Conservation (phyloP, 2,113 vertebrate species). For the Pelecanoides urinatrix region DNA sequence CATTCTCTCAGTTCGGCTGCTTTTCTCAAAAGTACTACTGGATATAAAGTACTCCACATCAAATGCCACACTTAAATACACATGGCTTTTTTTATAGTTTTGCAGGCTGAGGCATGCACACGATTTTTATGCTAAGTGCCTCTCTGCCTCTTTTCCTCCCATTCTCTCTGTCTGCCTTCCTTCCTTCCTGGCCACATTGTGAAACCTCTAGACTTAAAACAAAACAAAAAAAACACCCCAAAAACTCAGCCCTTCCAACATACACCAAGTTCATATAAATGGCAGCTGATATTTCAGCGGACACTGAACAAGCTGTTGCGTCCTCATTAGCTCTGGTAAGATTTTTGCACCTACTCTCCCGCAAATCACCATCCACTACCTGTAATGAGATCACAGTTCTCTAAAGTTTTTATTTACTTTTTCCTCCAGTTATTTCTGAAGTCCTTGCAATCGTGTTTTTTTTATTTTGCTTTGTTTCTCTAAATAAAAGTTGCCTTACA, state of each 20-base stretch:
- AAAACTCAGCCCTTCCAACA: neutral
- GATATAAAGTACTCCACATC: neutral
- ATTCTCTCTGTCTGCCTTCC: slow-evolving; percentile 11
- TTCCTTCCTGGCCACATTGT: slow-evolving; percentile 15
- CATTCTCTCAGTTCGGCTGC: neutral
- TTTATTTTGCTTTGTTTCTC: neutral
- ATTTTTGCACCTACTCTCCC: neutral
- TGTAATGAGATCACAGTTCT: neutral
- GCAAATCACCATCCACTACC: neutral
- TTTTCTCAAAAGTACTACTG: neutral
- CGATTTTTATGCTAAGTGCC: neutral
- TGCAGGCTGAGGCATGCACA: neutral
- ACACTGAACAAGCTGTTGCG: neutral
- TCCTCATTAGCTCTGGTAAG: neutral
- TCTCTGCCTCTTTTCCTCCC: slow-evolving; percentile 19
- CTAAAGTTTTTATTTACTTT: neutral
- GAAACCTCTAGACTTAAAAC: neutral
- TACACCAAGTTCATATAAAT: neutral
- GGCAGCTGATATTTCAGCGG: neutral
- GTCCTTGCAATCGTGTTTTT: neutral
- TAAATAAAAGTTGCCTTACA: neutral
- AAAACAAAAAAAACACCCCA: neutral
- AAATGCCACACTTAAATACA: neutral
- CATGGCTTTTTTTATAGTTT: neutral
- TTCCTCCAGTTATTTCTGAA: neutral